Evolutionary conservation across 2,888 invertebrate species (phyloP).

Genomic region (Plebejus anna): DNA sequence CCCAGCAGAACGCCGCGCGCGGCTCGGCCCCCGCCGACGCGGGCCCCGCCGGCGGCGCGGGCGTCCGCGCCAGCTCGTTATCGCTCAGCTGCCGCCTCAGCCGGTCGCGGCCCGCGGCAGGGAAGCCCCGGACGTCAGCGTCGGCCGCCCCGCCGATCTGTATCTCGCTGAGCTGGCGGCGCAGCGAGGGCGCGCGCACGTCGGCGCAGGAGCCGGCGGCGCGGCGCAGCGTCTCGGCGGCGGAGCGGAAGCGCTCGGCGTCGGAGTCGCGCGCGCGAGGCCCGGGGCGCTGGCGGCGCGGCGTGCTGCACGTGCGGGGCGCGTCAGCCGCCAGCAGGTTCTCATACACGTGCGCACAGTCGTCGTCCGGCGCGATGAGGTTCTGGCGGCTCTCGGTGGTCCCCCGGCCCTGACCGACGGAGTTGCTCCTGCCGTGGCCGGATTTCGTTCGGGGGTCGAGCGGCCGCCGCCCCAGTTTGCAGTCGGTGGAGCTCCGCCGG

Average conservation of each 20-base stretch:
- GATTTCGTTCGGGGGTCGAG: slow-evolving; percentile 54
- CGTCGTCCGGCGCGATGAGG: slow-evolving; percentile 67
- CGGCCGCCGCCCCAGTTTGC: slow-evolving; percentile 59
- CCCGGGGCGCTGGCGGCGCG: slow-evolving; percentile 53
- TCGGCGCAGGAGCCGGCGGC: slow-evolving; percentile 63
- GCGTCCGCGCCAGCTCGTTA: slow-evolving; percentile 60
- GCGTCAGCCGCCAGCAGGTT: slow-evolving; percentile 59
- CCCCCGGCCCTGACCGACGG: slow-evolving; percentile 67
- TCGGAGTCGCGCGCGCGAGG: slow-evolving; percentile 55
- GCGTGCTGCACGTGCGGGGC: slow-evolving; percentile 72
- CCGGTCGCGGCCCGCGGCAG: slow-evolving; percentile 66
- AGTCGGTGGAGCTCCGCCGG: slow-evolving; percentile 70
- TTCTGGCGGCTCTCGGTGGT: slow-evolving; percentile 74
- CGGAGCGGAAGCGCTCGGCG: slow-evolving; percentile 66
- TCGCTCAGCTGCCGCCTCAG: slow-evolving; percentile 69
- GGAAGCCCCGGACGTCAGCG: slow-evolving; percentile 54
- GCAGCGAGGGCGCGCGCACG: slow-evolving; percentile 48
- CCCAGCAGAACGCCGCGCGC: slow-evolving; percentile 62
- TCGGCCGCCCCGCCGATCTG: slow-evolving; percentile 49
- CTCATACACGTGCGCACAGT: slow-evolving; percentile 68
- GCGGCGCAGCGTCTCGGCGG: slow-evolving; percentile 60
- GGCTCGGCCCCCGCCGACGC: slow-evolving; percentile 75
- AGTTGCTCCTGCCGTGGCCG: slow-evolving; percentile 72
- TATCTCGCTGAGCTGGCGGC: slow-evolving; percentile 61
- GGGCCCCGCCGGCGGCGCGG: slow-evolving; percentile 66